Conservation (phyloP, 1,140 invertebrate species). For the Xylocopa sonorina region DNA sequence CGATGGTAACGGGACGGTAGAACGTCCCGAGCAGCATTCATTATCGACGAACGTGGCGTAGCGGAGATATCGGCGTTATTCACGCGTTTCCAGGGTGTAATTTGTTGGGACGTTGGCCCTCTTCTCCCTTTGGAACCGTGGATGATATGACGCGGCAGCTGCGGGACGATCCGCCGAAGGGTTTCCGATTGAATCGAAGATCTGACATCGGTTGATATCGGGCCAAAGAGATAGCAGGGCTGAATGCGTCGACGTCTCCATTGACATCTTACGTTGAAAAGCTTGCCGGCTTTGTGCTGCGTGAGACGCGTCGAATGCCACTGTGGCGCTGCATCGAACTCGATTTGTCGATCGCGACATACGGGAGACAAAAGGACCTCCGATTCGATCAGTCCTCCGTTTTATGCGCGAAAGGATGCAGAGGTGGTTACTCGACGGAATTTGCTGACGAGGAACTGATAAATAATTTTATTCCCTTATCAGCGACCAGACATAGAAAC, state of each 20-base stretch:
- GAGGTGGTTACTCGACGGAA: neutral
- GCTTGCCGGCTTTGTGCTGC: conserved; percentile 36
- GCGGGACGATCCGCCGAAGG: conserved; percentile 6
- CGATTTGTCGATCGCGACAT: conserved; percentile 43
- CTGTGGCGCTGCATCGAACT: conserved; percentile 11
- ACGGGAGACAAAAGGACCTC: neutral
- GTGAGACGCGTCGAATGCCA: conserved; percentile 16
- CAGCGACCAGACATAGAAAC: too few relatives aligned
- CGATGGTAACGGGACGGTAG: neutral
- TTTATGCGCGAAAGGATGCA: neutral
- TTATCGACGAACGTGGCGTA: neutral
- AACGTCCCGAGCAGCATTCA: conserved; percentile 7
- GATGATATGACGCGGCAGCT: conserved; percentile 22
- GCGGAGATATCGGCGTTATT: neutral
- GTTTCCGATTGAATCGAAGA: conserved; percentile 46
- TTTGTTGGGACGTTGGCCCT: neutral
- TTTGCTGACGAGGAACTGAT: neutral
- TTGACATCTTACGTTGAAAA: conserved; percentile 46
- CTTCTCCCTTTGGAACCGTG: neutral
- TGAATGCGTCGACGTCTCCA: conserved; percentile 37
- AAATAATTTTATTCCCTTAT: too few relatives aligned
- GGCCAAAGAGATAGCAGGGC: conserved; percentile 36
- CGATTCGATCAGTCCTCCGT: neutral
- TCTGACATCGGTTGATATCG: conserved; percentile 34
- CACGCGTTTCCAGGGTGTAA: neutral